phyloP scores from a whole-genome alignment of 2,888 invertebrate species.

The Cabera pusaria region DNA sequence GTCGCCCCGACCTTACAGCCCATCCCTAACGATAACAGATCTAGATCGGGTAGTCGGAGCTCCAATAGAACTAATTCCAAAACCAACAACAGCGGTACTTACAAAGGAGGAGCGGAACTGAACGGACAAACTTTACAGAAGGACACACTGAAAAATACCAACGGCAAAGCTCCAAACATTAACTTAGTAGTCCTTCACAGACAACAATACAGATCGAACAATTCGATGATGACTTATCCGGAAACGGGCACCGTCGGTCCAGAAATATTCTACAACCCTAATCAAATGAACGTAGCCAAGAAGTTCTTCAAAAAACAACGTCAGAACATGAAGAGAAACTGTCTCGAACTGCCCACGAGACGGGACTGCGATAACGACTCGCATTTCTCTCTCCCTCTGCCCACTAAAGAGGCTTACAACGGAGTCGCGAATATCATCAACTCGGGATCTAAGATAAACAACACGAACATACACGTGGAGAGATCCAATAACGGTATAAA shows the following conservation, averaged over 20 bases:
- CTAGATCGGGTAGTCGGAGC: slow-evolving; percentile 86
- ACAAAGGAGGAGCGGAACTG: slow-evolving; percentile 85
- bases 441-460: slow-evolving; percentile 90
- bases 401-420: slow-evolving; percentile 73
- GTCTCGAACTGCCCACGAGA: slow-evolving; percentile 86
- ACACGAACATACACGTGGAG: slow-evolving; percentile 90
- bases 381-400: slow-evolving; percentile 75
- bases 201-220: slow-evolving; percentile 88
- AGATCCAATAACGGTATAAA: slow-evolving; percentile 79
- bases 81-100: slow-evolving; percentile 85
- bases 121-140: slow-evolving; percentile 79
- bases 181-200: slow-evolving; percentile 88
- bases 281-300: slow-evolving; percentile 96
- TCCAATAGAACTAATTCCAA: slow-evolving; percentile 87
- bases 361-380: slow-evolving; percentile 82
- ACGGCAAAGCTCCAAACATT: slow-evolving; percentile 84
- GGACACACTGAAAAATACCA: slow-evolving; percentile 65
- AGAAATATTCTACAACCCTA: slow-evolving; percentile 95
- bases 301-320: slow-evolving; percentile 96
- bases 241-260: slow-evolving; percentile 83
- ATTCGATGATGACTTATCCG: slow-evolving; percentile 85
- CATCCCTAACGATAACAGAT: slow-evolving; percentile 83
- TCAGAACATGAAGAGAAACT: slow-evolving; percentile 88
- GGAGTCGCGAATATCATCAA: slow-evolving; percentile 85
- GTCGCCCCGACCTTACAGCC: slow-evolving; percentile 70